Percentiles rank a stretch among this genome's conserved stretches.
These are phyloP conservation scores for Hyla sarda DNA, from an alignment of 2,113 vertebrate species.

Conservation along the genomic window DNA sequence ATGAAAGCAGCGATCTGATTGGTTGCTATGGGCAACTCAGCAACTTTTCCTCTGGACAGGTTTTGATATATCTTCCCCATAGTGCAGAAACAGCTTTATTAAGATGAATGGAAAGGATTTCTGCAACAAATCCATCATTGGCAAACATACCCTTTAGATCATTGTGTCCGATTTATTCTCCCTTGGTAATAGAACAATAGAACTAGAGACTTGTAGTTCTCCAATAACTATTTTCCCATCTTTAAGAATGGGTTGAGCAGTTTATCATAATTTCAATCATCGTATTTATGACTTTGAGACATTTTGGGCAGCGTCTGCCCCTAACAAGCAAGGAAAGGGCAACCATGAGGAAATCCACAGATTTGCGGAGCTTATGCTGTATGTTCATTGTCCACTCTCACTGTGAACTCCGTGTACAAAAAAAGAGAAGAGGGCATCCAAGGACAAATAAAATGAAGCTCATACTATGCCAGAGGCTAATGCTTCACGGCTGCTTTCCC, in stretches of 20 bases:
- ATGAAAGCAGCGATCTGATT: too few species aligned
- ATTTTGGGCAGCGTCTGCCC: neutral
- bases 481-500: slow-evolving; percentile 23
- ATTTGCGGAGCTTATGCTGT: neutral
- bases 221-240: too few species aligned
- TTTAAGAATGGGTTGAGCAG: too few species aligned
- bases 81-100: neutral
- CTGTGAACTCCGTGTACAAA: slow-evolving; percentile 11
- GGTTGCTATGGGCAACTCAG: too few species aligned
- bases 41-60: too few species aligned
- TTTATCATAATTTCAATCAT: too few species aligned
- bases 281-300: too few species aligned
- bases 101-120: neutral
- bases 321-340: neutral
- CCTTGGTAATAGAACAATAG: neutral
- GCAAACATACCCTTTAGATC: neutral
- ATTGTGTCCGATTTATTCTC: neutral
- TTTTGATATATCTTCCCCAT: too few species aligned
- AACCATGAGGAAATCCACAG: neutral
- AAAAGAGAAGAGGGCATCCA: slow-evolving; percentile 3
- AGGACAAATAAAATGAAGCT: slow-evolving; percentile 11
- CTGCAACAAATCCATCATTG: neutral
- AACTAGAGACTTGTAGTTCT: too few species aligned
- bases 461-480: slow-evolving; percentile 7
- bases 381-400: neutral